Percentiles rank a stretch among this genome's conserved stretches.
Conservation (phyloP, 2,888 invertebrate species). For the Conops quadrifasciatus region DNA sequence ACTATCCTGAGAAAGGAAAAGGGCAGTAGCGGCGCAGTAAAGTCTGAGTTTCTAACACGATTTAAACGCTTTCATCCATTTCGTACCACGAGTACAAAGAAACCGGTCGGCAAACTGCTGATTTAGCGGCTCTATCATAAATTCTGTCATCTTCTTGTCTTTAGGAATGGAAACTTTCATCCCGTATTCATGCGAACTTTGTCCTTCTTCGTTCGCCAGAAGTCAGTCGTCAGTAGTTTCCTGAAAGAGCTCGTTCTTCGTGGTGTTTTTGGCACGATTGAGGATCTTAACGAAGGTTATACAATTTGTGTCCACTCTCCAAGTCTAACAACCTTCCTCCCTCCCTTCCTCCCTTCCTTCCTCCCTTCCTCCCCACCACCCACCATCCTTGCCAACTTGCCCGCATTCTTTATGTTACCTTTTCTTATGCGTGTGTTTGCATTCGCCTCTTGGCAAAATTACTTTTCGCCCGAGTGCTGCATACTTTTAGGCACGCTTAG, state of each 20-base stretch:
- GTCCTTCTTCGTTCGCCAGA: background rate
- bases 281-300: too few relatives aligned
- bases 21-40: too few relatives aligned
- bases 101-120: slow-evolving; percentile 3
- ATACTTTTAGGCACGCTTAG: slow-evolving; percentile 21
- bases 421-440: too few relatives aligned
- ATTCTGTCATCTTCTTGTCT: slow-evolving; percentile 13
- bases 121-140: slow-evolving; percentile 23
- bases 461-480: slow-evolving; percentile 11
- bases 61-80: background rate
- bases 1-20: too few relatives aligned
- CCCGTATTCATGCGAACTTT: background rate
- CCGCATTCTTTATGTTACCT: too few relatives aligned
- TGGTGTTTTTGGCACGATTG: background rate
- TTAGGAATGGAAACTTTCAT: too few relatives aligned
- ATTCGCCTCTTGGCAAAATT: background rate
- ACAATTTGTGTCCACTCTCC: too few relatives aligned
- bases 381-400: background rate
- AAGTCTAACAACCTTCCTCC: background rate
- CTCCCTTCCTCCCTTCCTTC: background rate
- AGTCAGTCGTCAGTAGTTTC: background rate
- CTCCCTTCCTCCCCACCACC: background rate
- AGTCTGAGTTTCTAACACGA: background rate
- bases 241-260: background rate
- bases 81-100: background rate